Conservation (phyloP, 2,888 invertebrate genomes). For the Perizoma affinitatum region DNA sequence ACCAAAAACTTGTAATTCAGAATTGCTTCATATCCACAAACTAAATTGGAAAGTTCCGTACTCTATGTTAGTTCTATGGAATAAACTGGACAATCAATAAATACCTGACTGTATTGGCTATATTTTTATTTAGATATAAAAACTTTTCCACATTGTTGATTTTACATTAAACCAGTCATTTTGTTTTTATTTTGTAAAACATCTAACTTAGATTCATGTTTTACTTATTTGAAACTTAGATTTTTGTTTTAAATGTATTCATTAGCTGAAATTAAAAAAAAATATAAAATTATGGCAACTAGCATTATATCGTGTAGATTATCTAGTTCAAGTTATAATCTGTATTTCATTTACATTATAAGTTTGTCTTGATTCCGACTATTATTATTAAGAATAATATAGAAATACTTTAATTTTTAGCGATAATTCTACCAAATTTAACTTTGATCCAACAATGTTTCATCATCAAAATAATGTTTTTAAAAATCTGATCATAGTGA, state of each 20-base stretch:
- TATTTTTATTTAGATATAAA: constrained; percentile 6
- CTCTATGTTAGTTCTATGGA: constrained; percentile 55
- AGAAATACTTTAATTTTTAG: constrained; percentile 19
- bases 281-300: constrained; percentile 22
- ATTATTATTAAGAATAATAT: constrained; percentile 34
- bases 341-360: constrained; percentile 5
- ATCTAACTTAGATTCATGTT: no score
- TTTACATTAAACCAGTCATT: no score
- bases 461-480: constrained; percentile 6
- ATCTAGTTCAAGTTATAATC: not conserved
- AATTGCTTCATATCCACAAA: constrained; percentile 49
- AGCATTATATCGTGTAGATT: not conserved
- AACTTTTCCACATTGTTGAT: constrained; percentile 1
- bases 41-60: constrained; percentile 45
- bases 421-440: not conserved
- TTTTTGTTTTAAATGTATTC: no score
- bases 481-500: constrained; percentile 16
- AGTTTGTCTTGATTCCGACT: constrained; percentile 32
- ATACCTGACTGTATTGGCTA: constrained; percentile 18
- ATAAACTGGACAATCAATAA: constrained; percentile 49
- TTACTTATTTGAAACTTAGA: no score
- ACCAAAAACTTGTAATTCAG: constrained; percentile 38
- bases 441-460: constrained; percentile 16
- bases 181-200: no score
- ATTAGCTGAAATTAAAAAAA: no score